Conservation (phyloP, 2,888 invertebrate genomes). For the Megamerina dolium region DNA sequence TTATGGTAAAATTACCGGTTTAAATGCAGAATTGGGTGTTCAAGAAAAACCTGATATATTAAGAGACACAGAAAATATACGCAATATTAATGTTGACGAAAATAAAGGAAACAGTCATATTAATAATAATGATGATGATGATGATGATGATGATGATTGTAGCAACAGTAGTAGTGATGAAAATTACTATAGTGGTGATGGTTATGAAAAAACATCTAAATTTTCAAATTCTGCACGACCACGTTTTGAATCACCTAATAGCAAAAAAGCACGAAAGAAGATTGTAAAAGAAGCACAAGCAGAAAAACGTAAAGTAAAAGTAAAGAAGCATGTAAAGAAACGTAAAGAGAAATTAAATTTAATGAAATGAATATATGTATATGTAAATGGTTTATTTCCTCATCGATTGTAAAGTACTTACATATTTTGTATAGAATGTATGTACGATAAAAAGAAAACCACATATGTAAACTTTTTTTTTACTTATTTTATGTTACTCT, state of each 20-base stretch:
- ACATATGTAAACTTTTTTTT: too few species aligned
- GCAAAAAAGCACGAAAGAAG: slow-evolving; percentile 79
- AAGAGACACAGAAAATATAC: slow-evolving; percentile 30
- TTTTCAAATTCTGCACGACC: slow-evolving; percentile 64
- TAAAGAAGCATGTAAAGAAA: slow-evolving; percentile 92
- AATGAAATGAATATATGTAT: not conserved
- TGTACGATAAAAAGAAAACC: too few species aligned
- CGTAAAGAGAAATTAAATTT: slow-evolving; percentile 65
- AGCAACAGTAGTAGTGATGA: slow-evolving; percentile 1
- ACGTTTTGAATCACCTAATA: slow-evolving; percentile 73
- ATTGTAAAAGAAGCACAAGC: slow-evolving; percentile 82
- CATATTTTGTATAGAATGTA: not conserved
- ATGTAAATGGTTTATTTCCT: too few species aligned
- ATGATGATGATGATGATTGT: slow-evolving; percentile 19
- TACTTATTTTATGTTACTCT: too few species aligned
- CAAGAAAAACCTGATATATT: slow-evolving; percentile 62
- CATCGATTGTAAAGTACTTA: too few species aligned
- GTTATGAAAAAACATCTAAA: slow-evolving; percentile 49
- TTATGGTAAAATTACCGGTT: slow-evolving; percentile 81
- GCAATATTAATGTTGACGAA: slow-evolving; percentile 19
- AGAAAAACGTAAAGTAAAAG: slow-evolving; percentile 81
- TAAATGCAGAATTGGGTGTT: slow-evolving; percentile 73
- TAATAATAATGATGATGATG: slow-evolving; percentile 22
- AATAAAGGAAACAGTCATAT: not conserved
- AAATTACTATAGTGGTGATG: too few species aligned